A percentile compares a stretch with the other conserved stretches of the same genome.
Conservation (phyloP, 2,113 vertebrate species). For the Pelmatolapia mariae region DNA sequence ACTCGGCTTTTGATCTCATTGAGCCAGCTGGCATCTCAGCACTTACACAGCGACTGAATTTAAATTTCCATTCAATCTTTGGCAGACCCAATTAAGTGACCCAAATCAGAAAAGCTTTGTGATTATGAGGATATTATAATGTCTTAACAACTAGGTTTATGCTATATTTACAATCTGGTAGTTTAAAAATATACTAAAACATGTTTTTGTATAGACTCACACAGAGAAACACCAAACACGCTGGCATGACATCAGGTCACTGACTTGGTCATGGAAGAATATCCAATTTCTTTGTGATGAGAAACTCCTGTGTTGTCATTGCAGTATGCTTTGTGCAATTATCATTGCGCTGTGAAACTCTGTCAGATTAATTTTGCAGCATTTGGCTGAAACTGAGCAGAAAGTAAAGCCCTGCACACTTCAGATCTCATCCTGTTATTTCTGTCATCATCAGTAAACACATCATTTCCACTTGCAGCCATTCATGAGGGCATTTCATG, state of each 20-base stretch:
- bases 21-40: not conserved
- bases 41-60: not conserved
- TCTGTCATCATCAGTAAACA: not conserved
- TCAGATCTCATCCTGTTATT: not conserved
- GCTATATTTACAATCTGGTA: not conserved
- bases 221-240: not conserved
- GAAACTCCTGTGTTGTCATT: not conserved
- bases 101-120: not conserved
- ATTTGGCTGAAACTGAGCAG: not conserved
- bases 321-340: not conserved
- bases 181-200: not conserved
- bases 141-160: not conserved
- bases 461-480: not conserved
- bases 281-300: not conserved
- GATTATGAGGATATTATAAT: not conserved
- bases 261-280: not conserved
- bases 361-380: not conserved
- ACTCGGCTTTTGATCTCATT: not conserved
- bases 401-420: not conserved
- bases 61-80: not conserved
- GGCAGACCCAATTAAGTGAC: not conserved
- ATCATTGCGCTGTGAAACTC: accelerated
- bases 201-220: not conserved
- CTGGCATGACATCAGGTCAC: not conserved
- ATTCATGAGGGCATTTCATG: not conserved